A percentile compares a stretch with the other conserved stretches of the same genome.
Evolutionary conservation across 2,113 vertebrate species (phyloP).

Genomic region (Myotis lucifugus): DNA sequence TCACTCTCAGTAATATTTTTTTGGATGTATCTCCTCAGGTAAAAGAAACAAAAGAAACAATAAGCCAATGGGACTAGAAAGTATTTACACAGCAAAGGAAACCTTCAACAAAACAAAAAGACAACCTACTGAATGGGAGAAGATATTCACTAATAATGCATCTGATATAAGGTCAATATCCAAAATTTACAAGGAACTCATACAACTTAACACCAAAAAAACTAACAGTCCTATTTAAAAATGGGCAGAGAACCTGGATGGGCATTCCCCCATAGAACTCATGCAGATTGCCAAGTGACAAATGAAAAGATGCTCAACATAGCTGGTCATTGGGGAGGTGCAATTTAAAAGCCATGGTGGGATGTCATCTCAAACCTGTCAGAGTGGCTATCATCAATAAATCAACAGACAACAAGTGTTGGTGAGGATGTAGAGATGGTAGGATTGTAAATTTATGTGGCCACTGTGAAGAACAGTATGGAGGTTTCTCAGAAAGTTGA

Average conservation of each 20-base stretch:
- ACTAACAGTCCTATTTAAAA: not conserved
- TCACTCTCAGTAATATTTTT: not conserved
- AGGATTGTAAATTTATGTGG: not conserved
- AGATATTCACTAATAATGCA: not conserved
- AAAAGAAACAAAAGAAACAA: not conserved
- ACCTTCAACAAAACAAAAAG: not conserved
- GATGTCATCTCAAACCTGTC: not conserved
- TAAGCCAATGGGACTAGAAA: not conserved
- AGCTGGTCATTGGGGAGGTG: not conserved
- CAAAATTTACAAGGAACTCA: not conserved
- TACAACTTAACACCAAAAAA: not conserved
- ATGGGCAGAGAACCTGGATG: no score
- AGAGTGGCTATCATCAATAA: not conserved
- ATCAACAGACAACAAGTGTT: not conserved
- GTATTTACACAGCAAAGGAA: not conserved
- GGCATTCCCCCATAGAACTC: not conserved
- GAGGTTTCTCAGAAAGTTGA: not conserved
- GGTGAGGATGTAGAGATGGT: not conserved
- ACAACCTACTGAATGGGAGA: not conserved
- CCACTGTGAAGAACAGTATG: not conserved
- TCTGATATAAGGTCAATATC: not conserved
- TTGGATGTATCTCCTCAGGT: no score
- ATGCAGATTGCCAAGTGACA: not conserved
- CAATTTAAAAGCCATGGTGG: not conserved
- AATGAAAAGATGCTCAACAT: not conserved